Evolutionary conservation across 1,140 invertebrate genomes (phyloP).

Genomic region (Drosophila jambulina): DNA sequence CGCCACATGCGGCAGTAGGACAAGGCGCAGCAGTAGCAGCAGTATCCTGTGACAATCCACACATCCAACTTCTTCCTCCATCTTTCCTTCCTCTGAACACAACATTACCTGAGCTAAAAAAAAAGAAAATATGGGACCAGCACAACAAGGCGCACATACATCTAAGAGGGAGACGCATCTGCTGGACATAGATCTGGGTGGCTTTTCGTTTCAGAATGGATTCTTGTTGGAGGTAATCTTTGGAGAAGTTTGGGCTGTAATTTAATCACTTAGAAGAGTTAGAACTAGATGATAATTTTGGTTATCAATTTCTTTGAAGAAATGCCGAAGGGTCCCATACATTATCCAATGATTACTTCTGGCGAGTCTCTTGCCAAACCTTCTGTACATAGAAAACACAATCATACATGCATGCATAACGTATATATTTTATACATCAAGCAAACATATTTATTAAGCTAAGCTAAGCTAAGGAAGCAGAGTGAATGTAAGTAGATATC

Average conservation of each 20-base stretch:
- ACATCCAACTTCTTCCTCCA: conserved; percentile 12
- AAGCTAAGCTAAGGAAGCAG: conserved; percentile 30
- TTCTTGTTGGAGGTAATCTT: neutral
- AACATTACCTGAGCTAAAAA: conserved; percentile 68
- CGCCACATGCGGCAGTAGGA: conserved; percentile 70
- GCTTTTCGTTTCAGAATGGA: conserved; percentile 36
- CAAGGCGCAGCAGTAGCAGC: conserved; percentile 5
- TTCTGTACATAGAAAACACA: conserved; percentile 40
- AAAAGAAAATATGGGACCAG: conserved; percentile 60
- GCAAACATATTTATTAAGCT: conserved; percentile 54
- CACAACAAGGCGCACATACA: conserved; percentile 43
- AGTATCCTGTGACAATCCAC: conserved; percentile 55
- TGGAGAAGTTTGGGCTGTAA: neutral
- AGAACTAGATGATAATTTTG: neutral
- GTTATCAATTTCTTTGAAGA: neutral
- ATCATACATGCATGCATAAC: conserved; percentile 25
- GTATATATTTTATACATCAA: conserved; percentile 51
- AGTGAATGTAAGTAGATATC: conserved; percentile 62
- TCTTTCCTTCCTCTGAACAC: conserved; percentile 22
- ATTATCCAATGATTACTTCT: neutral
- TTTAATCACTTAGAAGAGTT: neutral
- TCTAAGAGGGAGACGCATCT: conserved; percentile 14
- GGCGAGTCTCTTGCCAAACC: neutral
- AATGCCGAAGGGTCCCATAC: neutral
- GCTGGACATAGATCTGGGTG: conserved; percentile 48